Base-by-base conservation (phyloP, 2,888 invertebrate genomes). In the Gisinianus flammeolus region DNA sequence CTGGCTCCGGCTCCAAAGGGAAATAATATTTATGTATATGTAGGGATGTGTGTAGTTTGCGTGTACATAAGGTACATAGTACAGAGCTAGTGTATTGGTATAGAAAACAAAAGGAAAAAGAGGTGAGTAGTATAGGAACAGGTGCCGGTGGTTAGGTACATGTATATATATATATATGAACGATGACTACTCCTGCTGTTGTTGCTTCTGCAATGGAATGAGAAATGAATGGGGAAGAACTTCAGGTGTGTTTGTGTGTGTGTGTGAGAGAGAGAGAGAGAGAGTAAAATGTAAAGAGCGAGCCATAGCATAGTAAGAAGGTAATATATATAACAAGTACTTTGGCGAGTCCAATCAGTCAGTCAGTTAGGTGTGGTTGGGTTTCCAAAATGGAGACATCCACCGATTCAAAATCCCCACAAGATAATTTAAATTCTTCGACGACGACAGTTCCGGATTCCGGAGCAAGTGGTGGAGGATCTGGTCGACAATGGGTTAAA, bases 401-500 rank as follows among this genome's bases (percentile, higher is more conserved):
- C 69, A 72, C 76, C 12, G 76, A 70, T 70, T 12, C 56, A 16
- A 74, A 69, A 52, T 62, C 58, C 24, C 62, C 70, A 66, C 33
- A 72, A 26, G 70, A 67, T 3, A 69, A 72, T 35, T 8, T 8
- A 16, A 10, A 26, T 16, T 28, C 24, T 62, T 28, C 56, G 2
- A 12, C 56, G 1, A 12, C 3, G 8, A n/a, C n/a, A n/a, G n/a
- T n/a, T n/a, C n/a, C n/a, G n/a, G 54, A 22, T 28, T 28, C 71
- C 56, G 67, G 64, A n/a, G n/a, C n/a, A n/a, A n/a, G n/a, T n/a
- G n/a, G n/a, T n/a, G n/a, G 71, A 44, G 44, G 68, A 31, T 64
- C 77, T 58, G 35, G 22, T 68, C 71, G 72, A 10, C 79, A 79
- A 16, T 83, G 83, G 83, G 83, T 83, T 33, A 44, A 83, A 68